These are phyloP conservation scores for Eulithis prunata DNA, from an alignment of 2,888 invertebrate species.

Conservation along the genomic window DNA sequence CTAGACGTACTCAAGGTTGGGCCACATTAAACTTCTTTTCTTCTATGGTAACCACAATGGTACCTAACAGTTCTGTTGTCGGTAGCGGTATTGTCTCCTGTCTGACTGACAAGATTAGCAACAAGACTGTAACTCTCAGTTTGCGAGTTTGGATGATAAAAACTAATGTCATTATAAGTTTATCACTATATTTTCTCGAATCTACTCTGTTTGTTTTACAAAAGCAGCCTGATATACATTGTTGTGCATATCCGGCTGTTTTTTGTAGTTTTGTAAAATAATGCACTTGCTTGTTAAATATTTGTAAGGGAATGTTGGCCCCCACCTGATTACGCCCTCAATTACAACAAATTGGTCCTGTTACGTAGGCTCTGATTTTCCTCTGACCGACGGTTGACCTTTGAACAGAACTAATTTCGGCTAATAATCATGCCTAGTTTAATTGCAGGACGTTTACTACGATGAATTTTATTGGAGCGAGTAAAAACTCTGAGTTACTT, in stretches of 20 bases:
- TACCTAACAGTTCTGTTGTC: too few relatives aligned
- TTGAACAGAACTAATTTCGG: constrained; percentile 35
- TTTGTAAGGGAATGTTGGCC: background rate
- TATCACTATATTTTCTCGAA: too few relatives aligned
- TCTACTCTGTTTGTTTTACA: too few relatives aligned
- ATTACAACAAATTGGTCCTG: constrained; percentile 13
- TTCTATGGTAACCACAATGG: too few relatives aligned
- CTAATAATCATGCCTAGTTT: constrained; percentile 8
- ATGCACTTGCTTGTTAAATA: background rate
- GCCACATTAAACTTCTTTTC: background rate
- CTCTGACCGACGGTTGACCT: constrained; percentile 36
- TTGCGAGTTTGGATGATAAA: too few relatives aligned
- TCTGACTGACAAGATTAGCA: too few relatives aligned
- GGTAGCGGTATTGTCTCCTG: too few relatives aligned
- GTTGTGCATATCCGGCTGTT: too few relatives aligned
- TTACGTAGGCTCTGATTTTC: constrained; percentile 31
- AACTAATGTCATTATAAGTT: too few relatives aligned
- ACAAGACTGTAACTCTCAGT: too few relatives aligned
- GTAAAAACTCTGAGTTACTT: background rate
- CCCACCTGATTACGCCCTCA: constrained; percentile 9
- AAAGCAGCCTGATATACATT: too few relatives aligned
- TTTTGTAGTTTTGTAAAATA: too few relatives aligned
- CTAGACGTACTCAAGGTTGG: constrained; percentile 29
- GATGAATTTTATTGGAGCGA: background rate
- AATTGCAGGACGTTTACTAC: constrained; percentile 4